Evolutionary conservation across 1,140 invertebrate genomes (phyloP), one percentile per base, ranked within the genome.

Genomic region (Phymastichus coffea): DNA sequence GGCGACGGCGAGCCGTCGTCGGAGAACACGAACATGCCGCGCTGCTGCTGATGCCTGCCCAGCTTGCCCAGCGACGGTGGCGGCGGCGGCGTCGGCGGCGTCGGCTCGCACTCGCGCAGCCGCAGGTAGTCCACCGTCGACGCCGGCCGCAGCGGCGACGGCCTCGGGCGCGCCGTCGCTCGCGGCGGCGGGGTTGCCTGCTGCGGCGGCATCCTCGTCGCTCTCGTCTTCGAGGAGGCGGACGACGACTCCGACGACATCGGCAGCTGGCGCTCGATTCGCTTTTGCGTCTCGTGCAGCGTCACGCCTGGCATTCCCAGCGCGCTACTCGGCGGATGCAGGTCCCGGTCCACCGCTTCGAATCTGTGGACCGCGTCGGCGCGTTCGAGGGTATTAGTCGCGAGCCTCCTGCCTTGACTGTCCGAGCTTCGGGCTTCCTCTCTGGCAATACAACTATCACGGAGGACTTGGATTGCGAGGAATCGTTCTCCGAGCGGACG

Each of bases 111-210:
- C 14, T 78, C 73, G 35, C 75, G 70, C 63, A 74, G 66, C 23
- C 69, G 63, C 20, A 78, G 59, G 54, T 74, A 76, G 40, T 79
- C 74, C 20, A 69, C 44, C 15, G 65, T 63, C 38, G 63, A 70
- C 22, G 71, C 47, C 4, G 74, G 54, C n/a, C 76, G 69, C 14
- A 78, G 60, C 4, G 76, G 77, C 12, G 73, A 74, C 12, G 73
- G 79, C 57, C 78, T 70, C 17, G 74, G 78, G 38, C 71, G 73
- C 19, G 74, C 72, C 19, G 68, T 74, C 22, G 72, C 65, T 51
- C 68, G 72, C 37, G 73, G 75, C 58, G 74, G 72, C 0, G 82
- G 82, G 3, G 82, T 82, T 22, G 82, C 82, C 52, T 82, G 84
- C 63, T 85, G 84, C 1, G 83, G 82, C 14, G 82, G 84, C 61